Evolutionary conservation across 2,888 invertebrate genomes (phyloP).

Genomic region (Candidula unifasciata): DNA sequence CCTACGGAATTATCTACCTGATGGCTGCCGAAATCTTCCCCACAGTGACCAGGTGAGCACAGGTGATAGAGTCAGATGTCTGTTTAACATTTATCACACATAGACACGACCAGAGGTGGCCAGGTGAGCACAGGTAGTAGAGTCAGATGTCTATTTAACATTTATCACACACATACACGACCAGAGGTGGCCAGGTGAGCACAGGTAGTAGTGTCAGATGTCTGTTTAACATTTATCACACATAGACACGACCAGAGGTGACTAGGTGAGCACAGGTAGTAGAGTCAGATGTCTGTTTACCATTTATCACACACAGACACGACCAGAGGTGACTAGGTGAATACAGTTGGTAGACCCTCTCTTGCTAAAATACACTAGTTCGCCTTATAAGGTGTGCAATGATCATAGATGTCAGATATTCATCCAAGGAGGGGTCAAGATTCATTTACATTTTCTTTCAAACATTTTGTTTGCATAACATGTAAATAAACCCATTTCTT

Average conservation of each 20-base stretch:
- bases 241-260: too few relatives aligned
- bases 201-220: not conserved
- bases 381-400: too few relatives aligned
- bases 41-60: conserved; percentile 61
- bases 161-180: too few relatives aligned
- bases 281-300: not conserved
- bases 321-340: not conserved
- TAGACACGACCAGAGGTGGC: too few relatives aligned
- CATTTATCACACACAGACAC: too few relatives aligned
- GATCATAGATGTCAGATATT: too few relatives aligned
- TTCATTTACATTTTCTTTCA: too few relatives aligned
- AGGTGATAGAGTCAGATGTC: not conserved
- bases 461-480: too few relatives aligned
- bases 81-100: not conserved
- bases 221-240: not conserved
- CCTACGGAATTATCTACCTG: conserved; percentile 64
- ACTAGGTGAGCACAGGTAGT: not conserved
- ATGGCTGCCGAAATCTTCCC: conserved; percentile 66
- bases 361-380: too few relatives aligned
- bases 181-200: not conserved
- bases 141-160: not conserved
- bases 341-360: not conserved
- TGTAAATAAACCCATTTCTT: too few relatives aligned
- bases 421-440: too few relatives aligned
- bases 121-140: not conserved